These are phyloP conservation scores for Globicephala melas DNA, from an alignment of 2,113 vertebrate genomes.

Conservation along the genomic window DNA sequence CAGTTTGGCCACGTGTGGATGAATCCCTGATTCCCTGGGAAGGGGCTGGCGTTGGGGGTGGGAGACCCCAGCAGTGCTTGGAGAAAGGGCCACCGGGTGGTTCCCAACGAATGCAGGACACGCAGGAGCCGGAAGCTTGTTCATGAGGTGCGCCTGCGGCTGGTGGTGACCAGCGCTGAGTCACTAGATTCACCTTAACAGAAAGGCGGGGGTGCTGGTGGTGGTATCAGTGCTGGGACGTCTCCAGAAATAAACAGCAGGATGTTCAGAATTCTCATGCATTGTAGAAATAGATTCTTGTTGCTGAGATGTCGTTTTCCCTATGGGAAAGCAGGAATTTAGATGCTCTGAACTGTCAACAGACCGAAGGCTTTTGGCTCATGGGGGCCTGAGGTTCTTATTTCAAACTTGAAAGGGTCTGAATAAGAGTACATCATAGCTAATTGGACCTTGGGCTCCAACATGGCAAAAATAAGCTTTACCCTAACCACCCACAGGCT, in stretches of 20 bases:
- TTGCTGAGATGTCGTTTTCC: background rate
- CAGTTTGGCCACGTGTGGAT: background rate
- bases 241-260: background rate
- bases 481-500: background rate
- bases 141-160: background rate
- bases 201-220: background rate
- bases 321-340: background rate
- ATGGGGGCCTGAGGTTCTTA: background rate
- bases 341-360: background rate
- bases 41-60: background rate
- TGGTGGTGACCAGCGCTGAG: background rate
- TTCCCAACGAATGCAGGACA: background rate
- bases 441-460: background rate
- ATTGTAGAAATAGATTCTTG: background rate
- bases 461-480: background rate
- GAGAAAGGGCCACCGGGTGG: background rate
- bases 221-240: rapidly evolving
- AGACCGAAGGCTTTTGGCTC: background rate
- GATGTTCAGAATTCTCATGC: rapidly evolving
- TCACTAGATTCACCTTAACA: rapidly evolving
- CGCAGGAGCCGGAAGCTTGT: background rate
- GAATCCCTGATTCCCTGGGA: background rate
- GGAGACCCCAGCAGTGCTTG: background rate
- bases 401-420: background rate
- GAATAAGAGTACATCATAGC: background rate